Conservation (phyloP, 1,140 invertebrate genomes). For the Anadara kagoshimensis region DNA sequence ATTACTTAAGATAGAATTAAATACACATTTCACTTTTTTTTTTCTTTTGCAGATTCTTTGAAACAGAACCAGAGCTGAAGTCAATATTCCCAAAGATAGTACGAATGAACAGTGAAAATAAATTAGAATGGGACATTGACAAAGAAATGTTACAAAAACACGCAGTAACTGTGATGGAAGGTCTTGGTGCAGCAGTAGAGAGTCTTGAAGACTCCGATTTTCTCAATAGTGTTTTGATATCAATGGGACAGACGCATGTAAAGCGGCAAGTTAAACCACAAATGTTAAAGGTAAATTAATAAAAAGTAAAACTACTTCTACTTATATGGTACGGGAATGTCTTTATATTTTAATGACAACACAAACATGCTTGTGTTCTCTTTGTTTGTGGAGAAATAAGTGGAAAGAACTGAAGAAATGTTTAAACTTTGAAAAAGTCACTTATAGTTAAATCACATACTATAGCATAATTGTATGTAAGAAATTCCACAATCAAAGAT, state of each 20-base stretch:
- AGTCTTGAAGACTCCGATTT: conserved; percentile 65
- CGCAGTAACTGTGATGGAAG: conserved; percentile 65
- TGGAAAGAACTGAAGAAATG: no score
- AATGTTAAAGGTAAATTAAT: conserved; percentile 60
- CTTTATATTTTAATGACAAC: no score
- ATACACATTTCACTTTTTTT: neutral
- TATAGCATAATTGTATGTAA: no score
- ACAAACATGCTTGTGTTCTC: neutral
- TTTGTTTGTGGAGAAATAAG: neutral
- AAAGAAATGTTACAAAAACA: conserved; percentile 66
- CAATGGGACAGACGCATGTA: conserved; percentile 66
- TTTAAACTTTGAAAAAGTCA: no score
- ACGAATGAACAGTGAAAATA: conserved; percentile 62
- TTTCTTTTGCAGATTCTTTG: conserved; percentile 58
- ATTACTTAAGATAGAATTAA: no score
- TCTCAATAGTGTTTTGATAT: conserved; percentile 62
- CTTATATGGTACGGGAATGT: neutral
- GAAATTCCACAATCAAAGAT: no score
- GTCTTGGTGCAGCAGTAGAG: conserved; percentile 65
- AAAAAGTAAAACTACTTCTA: neutral
- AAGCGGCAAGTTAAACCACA: conserved; percentile 62
- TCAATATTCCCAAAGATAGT: conserved; percentile 66
- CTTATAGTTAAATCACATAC: no score
- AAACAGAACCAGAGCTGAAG: conserved; percentile 62
- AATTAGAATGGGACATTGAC: conserved; percentile 66